These are phyloP conservation scores for Pica pica DNA, from an alignment of 2,113 vertebrate genomes.

Conservation along the genomic window DNA sequence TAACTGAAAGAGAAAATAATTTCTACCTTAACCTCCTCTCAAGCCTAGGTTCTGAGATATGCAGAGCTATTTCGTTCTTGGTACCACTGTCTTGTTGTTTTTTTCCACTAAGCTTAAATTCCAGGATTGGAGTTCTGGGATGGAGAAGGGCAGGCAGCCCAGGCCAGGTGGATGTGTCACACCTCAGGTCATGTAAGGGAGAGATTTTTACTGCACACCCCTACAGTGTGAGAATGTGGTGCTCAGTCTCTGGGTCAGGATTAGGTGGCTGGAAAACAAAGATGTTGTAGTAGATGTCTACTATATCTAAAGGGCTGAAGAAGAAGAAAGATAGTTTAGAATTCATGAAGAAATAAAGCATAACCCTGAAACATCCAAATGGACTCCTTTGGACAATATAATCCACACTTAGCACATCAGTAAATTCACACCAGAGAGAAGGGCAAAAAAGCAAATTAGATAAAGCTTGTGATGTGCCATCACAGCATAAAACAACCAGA, in stretches of 20 bases:
- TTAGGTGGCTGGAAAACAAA: not conserved
- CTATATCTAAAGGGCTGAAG: not conserved
- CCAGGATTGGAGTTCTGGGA: not conserved
- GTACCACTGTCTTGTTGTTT: not conserved
- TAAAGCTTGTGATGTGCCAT: not conserved
- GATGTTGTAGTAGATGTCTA: not conserved
- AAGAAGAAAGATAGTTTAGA: not conserved
- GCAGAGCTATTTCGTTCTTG: not conserved
- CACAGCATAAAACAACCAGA: not conserved
- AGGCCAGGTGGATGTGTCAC: not conserved
- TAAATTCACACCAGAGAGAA: not conserved
- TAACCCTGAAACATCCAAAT: not conserved
- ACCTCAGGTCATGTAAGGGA: fast-evolving
- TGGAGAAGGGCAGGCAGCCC: not conserved
- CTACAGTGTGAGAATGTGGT: not conserved
- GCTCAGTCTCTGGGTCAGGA: not conserved
- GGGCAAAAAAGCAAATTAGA: not conserved
- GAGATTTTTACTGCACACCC: not conserved
- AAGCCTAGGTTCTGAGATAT: not conserved
- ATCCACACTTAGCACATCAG: not conserved
- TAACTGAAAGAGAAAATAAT: not conserved
- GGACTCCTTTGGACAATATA: not conserved
- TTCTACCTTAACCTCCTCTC: not conserved
- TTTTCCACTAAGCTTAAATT: not conserved
- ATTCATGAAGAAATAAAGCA: not conserved